Evolutionary conservation across 2,113 vertebrate species (phyloP).

Genomic region (Ochotona curzoniae): DNA sequence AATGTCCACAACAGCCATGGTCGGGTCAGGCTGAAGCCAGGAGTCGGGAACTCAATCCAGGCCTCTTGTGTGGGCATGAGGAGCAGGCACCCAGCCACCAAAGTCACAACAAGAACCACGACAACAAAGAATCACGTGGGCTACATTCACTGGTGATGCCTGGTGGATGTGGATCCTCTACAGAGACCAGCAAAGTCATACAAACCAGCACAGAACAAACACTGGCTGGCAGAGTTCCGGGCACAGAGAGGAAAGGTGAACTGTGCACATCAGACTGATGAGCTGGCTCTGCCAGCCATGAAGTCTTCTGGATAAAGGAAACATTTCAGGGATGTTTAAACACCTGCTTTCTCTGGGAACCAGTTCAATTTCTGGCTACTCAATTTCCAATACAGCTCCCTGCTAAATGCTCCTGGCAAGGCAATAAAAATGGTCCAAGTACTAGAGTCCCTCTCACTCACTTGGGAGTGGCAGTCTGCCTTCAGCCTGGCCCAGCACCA

Average conservation of each 20-base stretch:
- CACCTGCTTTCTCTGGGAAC: neutral
- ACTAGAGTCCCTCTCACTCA: too few relatives aligned
- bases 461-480: too few relatives aligned
- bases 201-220: constrained; percentile 2
- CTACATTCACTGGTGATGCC: neutral
- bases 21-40: too few relatives aligned
- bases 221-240: neutral
- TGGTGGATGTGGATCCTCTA: neutral
- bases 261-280: neutral
- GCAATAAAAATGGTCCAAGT: too few relatives aligned
- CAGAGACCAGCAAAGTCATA: neutral
- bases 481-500: neutral
- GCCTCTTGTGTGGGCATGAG: too few relatives aligned
- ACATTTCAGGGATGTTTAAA: neutral
- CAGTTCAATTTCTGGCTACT: too few relatives aligned
- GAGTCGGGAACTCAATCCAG: too few relatives aligned
- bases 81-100: too few relatives aligned
- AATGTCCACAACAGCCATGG: too few relatives aligned
- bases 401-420: too few relatives aligned
- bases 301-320: neutral
- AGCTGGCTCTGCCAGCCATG: neutral
- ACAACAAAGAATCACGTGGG: neutral
- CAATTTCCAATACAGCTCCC: too few relatives aligned
- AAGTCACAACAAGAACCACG: too few relatives aligned
- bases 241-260: neutral